These are phyloP conservation scores for Triplophysa dalaica DNA, from an alignment of 2,113 vertebrate genomes.

Conservation along the genomic window DNA sequence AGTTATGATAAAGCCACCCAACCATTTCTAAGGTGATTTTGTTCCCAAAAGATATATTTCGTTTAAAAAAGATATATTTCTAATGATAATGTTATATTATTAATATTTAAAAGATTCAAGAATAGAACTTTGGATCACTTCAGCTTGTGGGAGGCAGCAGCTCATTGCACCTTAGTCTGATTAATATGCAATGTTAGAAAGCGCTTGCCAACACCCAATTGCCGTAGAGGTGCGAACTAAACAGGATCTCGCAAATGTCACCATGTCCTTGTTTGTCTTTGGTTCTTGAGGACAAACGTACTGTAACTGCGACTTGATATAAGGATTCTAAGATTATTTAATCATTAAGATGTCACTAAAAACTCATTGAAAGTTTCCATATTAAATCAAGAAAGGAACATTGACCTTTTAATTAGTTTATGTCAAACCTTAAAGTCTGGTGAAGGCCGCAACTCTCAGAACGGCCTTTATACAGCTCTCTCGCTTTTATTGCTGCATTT, in stretches of 20 bases:
- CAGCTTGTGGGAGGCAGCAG: conserved; percentile 24
- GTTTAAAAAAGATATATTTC: no score
- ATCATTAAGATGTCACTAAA: neutral
- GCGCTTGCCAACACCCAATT: conserved; percentile 11
- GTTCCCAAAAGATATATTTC: no score
- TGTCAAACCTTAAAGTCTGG: conserved; percentile 17
- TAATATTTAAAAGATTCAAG: conserved; percentile 17
- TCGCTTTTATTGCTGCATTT: conserved; percentile 36
- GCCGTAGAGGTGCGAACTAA: conserved; percentile 28
- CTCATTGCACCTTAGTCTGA: conserved; percentile 40
- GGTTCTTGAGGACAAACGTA: neutral
- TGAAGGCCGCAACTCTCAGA: conserved; percentile 17
- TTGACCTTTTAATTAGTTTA: conserved; percentile 33
- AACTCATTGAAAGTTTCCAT: neutral
- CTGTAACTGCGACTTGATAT: no score
- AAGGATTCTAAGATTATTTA: no score
- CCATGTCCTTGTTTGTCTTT: conserved; percentile 13
- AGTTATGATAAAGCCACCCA: no score
- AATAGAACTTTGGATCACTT: conserved; percentile 26
- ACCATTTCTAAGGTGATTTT: no score
- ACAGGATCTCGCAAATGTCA: conserved; percentile 47
- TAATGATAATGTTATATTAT: conserved; percentile 4
- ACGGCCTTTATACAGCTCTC: conserved; percentile 8
- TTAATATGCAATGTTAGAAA: conserved; percentile 55
- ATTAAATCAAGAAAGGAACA: neutral